These are phyloP conservation scores for Vanessa atalanta DNA, from an alignment of 1,140 invertebrate genomes.

Conservation along the genomic window DNA sequence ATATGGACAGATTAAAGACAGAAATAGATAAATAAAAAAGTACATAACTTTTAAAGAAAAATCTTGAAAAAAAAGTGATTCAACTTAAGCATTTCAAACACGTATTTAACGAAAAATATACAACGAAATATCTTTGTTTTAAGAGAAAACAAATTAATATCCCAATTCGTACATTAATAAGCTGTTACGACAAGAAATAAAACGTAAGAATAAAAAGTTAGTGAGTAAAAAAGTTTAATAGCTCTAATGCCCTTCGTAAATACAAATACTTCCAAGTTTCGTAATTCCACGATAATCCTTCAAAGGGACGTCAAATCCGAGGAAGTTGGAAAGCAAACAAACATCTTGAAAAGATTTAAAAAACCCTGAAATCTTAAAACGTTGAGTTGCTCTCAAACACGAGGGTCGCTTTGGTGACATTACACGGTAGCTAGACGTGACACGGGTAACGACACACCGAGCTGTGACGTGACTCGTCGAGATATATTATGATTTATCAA, in stretches of 20 bases:
- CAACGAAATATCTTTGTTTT: no score
- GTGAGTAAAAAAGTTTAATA: background rate
- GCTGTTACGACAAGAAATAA: background rate
- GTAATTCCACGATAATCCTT: constrained; percentile 31
- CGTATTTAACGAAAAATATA: no score
- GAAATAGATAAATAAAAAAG: no score
- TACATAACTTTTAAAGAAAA: no score
- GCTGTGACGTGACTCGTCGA: background rate
- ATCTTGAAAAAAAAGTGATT: no score
- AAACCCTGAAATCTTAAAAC: constrained; percentile 20
- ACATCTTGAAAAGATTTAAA: constrained; percentile 33
- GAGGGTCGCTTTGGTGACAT: constrained; percentile 19
- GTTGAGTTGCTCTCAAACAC: constrained; percentile 23
- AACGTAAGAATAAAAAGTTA: constrained; percentile 1
- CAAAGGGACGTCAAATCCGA: constrained; percentile 24
- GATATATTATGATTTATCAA: no score
- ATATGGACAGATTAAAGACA: no score
- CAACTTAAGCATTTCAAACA: no score
- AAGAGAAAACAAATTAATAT: no score
- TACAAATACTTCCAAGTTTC: constrained; percentile 20
- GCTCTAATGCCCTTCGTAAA: constrained; percentile 1
- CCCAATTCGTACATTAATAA: background rate
- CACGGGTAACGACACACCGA: background rate
- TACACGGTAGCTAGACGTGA: constrained; percentile 5
- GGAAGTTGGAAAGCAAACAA: constrained; percentile 33